phyloP scores from a whole-genome alignment of 2,797 vertebrate species.

The Takifugu rubripes region DNA sequence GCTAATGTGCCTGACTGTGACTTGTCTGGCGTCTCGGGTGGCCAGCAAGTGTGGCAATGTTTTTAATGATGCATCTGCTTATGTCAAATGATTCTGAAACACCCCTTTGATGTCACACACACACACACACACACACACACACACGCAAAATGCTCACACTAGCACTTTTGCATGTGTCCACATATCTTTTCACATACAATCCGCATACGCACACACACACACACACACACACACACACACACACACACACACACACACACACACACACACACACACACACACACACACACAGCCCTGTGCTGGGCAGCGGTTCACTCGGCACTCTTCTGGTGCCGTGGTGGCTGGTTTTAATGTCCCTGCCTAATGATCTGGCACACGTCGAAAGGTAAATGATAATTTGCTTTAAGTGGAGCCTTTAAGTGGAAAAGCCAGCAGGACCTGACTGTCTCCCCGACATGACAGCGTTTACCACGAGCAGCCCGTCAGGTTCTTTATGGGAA shows the following conservation, averaged over 20 bases:
- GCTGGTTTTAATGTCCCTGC: conserved; percentile 82
- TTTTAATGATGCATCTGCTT: conserved; percentile 83
- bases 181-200: conserved; percentile 23
- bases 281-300: conserved; percentile 55
- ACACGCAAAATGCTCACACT: conserved; percentile 41
- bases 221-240: conserved; percentile 39
- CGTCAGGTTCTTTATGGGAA: conserved; percentile 60
- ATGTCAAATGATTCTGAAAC: conserved; percentile 81
- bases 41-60: conserved; percentile 70
- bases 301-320: conserved; percentile 74
- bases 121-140: conserved; percentile 31
- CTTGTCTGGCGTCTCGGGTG: conserved; percentile 60
- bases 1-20: conserved; percentile 45
- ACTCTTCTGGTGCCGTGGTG: conserved; percentile 77
- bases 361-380: conserved; percentile 83
- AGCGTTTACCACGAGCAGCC: conserved; percentile 60
- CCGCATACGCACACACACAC: conserved; percentile 31
- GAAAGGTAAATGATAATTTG: conserved; percentile 84
- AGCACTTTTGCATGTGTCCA: conserved; percentile 34
- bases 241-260: conserved; percentile 37
- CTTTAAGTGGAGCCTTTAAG: conserved; percentile 84
- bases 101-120: conserved; percentile 72
- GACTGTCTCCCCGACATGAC: conserved; percentile 62
- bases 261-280: conserved; percentile 24
- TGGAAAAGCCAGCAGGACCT: conserved; percentile 74